These are phyloP conservation scores for Drosophila mojavensis DNA, from an alignment of 1,140 invertebrate species.

Conservation along the genomic window DNA sequence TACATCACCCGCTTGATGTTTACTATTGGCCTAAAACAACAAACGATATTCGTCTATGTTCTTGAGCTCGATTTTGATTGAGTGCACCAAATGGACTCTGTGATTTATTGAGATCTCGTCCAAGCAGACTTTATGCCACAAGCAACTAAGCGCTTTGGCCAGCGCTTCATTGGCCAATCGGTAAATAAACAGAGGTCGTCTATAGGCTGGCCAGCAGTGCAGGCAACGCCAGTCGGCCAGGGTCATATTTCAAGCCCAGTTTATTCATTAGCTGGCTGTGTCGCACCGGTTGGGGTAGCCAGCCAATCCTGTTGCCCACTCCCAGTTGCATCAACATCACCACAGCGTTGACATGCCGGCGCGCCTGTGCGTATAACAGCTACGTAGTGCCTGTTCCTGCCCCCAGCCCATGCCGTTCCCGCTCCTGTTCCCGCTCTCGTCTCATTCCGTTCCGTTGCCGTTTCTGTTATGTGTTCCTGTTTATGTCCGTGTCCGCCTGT, in stretches of 20 bases:
- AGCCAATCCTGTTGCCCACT: slow-evolving; percentile 33
- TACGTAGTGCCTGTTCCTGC: slow-evolving; percentile 14
- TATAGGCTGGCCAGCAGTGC: slow-evolving; percentile 1
- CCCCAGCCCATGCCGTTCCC: background rate
- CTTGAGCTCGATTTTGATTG: background rate
- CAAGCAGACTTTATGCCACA: slow-evolving; percentile 6
- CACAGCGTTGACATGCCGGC: slow-evolving; percentile 68
- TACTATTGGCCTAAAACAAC: background rate
- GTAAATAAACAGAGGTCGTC: slow-evolving; percentile 25
- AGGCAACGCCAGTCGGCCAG: slow-evolving; percentile 12
- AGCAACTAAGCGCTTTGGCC: slow-evolving; percentile 7
- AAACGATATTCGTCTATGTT: background rate
- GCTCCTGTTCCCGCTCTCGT: background rate
- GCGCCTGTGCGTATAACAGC: slow-evolving; percentile 42
- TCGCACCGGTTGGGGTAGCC: slow-evolving; percentile 1
- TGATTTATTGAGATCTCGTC: slow-evolving; percentile 45
- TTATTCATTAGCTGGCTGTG: slow-evolving; percentile 59
- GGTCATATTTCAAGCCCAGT: slow-evolving; percentile 62
- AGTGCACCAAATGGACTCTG: background rate
- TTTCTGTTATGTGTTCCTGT: slow-evolving; percentile 40
- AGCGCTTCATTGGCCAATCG: slow-evolving; percentile 1
- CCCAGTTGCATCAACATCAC: slow-evolving; percentile 46
- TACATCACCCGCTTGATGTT: background rate
- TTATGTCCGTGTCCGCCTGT: slow-evolving; percentile 56
- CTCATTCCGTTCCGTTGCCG: slow-evolving; percentile 15